phyloP scores from a whole-genome alignment of 2,888 invertebrate species.

The Metacarcinus magister region DNA sequence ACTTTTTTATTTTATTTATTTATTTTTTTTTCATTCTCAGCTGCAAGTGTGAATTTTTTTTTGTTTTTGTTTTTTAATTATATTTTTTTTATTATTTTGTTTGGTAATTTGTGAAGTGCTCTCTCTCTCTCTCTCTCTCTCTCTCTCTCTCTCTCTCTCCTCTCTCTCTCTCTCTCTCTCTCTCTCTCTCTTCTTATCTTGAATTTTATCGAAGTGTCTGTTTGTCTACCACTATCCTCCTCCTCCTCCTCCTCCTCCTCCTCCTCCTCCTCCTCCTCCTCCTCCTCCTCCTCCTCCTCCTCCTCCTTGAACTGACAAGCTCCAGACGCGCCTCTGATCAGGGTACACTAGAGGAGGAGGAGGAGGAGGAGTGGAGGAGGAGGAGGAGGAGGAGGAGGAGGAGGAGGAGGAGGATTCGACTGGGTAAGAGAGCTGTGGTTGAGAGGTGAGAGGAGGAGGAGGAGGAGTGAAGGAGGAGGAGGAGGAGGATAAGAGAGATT shows the following conservation, averaged over 20 bases:
- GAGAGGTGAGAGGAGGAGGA: conserved; percentile 19
- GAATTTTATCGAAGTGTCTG: neutral
- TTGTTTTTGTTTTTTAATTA: neutral
- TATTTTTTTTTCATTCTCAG: neutral
- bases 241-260: neutral
- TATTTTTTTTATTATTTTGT: neutral
- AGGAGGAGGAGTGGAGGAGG: conserved; percentile 56
- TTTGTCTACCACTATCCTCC: neutral
- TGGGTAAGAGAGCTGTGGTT: conserved; percentile 14
- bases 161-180: conserved; percentile 61
- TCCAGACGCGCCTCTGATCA: conserved; percentile 40
- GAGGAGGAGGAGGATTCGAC: neutral
- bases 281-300: conserved; percentile 13
- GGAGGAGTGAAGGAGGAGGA: neutral
- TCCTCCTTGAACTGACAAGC: conserved; percentile 46
- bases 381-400: neutral
- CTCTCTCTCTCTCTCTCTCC: conserved; percentile 61
- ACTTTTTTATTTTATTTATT: too few species aligned
- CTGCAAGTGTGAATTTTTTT: neutral
- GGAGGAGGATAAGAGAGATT: neutral
- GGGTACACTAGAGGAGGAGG: conserved; percentile 42
- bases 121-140: conserved; percentile 47
- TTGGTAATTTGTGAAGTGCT: too few species aligned
- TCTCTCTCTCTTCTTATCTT: neutral
- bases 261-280: conserved; percentile 35